Base-by-base conservation (phyloP, 1,140 invertebrate species). In the Nephotettix cincticeps region DNA sequence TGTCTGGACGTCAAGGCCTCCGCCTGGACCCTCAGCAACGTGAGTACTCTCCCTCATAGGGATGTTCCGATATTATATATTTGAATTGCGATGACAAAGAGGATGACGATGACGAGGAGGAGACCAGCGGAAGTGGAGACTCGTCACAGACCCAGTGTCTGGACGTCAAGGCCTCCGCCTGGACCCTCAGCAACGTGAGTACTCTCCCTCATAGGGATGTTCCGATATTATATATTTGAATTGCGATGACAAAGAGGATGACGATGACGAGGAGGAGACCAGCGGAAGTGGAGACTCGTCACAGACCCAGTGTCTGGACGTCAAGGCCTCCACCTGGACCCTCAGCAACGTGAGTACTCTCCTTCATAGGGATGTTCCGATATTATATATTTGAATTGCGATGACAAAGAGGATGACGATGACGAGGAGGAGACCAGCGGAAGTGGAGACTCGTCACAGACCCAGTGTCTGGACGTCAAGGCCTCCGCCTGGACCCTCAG, bases 161-260 rank as follows among this genome's bases (percentile, higher is more conserved):
- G 23, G 56, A 61, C 27, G 56, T 61, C 21, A 61, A 61, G 56
- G 14, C 56, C 1, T 27, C 23, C 2, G 56, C 56, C 27, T 61
- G 56, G 56, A 61, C 56, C 3, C 27, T 61, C 1, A 61, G 56
- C 23, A 61, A 61, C 27, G 56, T 61, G 28, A 61, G 56, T 61
- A 29, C n/a, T n/a, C n/a, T n/a, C n/a, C n/a, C n/a, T n/a, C n/a
- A n/a, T n/a, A n/a, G n/a, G n/a, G n/a, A n/a, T n/a, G n/a, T n/a
- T n/a, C n/a, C n/a, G n/a, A n/a, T n/a, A n/a, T n/a, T n/a, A n/a
- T n/a, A n/a, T n/a, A n/a, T n/a, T n/a, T n/a, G n/a, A n/a, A n/a
- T n/a, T n/a, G n/a, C n/a, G n/a, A n/a, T n/a, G 19, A 54, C n/a
- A n/a, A 21, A n/a, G 47, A 54, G 13, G 47, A 54, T 54, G 47